Conservation (phyloP, 2,113 vertebrate species). For the Siphamia tubifer region DNA sequence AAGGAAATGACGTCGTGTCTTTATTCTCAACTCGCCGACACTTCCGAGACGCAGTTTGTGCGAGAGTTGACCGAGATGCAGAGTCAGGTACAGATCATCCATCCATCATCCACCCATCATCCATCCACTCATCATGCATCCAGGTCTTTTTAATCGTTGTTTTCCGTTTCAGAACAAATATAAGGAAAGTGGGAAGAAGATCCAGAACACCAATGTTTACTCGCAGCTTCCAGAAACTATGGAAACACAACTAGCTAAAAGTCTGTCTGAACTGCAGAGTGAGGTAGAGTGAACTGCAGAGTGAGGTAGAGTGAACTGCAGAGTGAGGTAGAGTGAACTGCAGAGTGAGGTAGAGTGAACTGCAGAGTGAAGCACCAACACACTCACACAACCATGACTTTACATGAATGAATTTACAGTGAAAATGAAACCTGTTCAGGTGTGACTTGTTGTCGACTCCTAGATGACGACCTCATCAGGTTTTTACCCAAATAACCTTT, state of each 20-base stretch:
- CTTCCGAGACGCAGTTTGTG: constrained; percentile 85
- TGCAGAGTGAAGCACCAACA: too few species aligned
- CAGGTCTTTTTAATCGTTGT: too few species aligned
- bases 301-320: constrained; percentile 60
- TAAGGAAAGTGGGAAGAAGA: constrained; percentile 72
- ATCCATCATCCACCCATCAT: too few species aligned
- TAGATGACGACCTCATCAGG: too few species aligned
- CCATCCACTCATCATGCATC: too few species aligned
- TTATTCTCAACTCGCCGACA: constrained; percentile 86
- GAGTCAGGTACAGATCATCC: constrained; percentile 58
- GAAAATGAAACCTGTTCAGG: too few species aligned
- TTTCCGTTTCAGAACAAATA: constrained; percentile 81
- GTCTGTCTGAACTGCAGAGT: constrained; percentile 52
- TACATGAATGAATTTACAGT: background rate
- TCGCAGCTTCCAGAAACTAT: constrained; percentile 53
- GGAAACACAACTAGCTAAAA: constrained; percentile 53
- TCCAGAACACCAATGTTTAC: constrained; percentile 36
- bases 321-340: constrained; percentile 59
- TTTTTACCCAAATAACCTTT: too few species aligned
- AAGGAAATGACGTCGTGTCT: constrained; percentile 79
- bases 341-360: constrained; percentile 60
- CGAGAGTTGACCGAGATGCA: constrained; percentile 70
- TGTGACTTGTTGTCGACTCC: too few species aligned
- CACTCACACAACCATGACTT: too few species aligned
- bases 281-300: constrained; percentile 58